Percentiles rank a stretch among this genome's conserved stretches.
Evolutionary conservation across 35 echinoderm and acorn worm genomes (phyloP).

Genomic region (Apostichopus parvimensis): DNA sequence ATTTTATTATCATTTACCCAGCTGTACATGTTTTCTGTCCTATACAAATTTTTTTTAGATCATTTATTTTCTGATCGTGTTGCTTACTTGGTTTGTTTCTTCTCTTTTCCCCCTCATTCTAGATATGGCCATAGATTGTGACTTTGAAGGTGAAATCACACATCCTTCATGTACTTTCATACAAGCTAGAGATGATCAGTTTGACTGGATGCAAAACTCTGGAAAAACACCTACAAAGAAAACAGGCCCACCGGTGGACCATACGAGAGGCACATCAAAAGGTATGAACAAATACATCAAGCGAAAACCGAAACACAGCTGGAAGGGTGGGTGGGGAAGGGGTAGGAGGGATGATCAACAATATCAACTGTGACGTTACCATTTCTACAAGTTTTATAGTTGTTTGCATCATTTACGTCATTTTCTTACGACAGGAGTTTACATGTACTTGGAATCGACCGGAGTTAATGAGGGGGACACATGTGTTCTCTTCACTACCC

Average conservation of each 20-base stretch:
- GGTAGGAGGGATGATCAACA: no score
- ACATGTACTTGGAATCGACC: conserved; percentile 87
- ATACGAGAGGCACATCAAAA: conserved; percentile 78
- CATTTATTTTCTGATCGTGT: not conserved
- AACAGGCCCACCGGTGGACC: conserved; percentile 80
- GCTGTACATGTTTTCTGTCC: no score
- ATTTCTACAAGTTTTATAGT: not conserved
- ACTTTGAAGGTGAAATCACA: conserved; percentile 65
- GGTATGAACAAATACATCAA: conserved; percentile 30
- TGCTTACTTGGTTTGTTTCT: not conserved
- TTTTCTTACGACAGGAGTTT: conserved; percentile 56
- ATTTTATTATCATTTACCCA: no score
- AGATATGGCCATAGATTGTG: conserved; percentile 78
- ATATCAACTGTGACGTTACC: no score
- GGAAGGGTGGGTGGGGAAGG: no score
- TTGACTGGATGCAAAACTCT: conserved; percentile 78
- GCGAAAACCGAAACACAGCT: no score
- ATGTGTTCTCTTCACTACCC: conserved; percentile 63
- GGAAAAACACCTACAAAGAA: conserved; percentile 93
- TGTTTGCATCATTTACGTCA: not conserved
- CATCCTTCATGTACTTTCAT: conserved; percentile 55
- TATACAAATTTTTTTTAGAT: no score
- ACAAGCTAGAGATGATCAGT: conserved; percentile 76
- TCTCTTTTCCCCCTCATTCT: not conserved
- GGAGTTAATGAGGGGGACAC: conserved; percentile 31